These are phyloP conservation scores for Dicyrtomina minuta DNA, from an alignment of 2,888 invertebrate genomes.

Conservation along the genomic window DNA sequence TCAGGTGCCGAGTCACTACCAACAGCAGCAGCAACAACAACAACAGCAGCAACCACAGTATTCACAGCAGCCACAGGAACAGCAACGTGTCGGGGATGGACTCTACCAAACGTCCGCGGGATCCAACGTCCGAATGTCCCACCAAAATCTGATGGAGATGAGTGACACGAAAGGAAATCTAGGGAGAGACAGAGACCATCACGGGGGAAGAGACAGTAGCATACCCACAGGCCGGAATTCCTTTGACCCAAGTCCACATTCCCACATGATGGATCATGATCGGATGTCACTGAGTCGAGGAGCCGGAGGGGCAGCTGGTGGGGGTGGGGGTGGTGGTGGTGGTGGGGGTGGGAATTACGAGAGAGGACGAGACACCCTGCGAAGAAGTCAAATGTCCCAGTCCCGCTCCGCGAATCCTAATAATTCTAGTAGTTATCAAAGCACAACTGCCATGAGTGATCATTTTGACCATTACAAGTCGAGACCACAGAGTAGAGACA, in stretches of 20 bases:
- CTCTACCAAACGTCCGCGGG: background rate
- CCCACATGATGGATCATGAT: constrained; percentile 40
- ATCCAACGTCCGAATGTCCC: constrained; percentile 34
- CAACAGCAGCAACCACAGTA: constrained; percentile 21
- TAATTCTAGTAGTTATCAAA: constrained; percentile 18
- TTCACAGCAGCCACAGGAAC: constrained; percentile 14
- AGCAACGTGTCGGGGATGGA: no score
- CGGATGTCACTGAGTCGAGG: constrained; percentile 8
- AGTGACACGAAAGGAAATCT: constrained; percentile 11
- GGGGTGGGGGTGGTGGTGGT: constrained; percentile 26
- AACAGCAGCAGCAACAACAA: constrained; percentile 19
- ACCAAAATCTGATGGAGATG: constrained; percentile 46
- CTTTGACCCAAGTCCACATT: constrained; percentile 50
- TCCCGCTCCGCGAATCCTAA: constrained; percentile 37
- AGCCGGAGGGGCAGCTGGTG: constrained; percentile 30
- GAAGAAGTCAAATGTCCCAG: constrained; percentile 43
- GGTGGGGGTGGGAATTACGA: constrained; percentile 31
- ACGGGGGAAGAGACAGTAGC: constrained; percentile 35
- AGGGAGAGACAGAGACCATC: constrained; percentile 3
- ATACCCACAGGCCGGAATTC: constrained; percentile 43
- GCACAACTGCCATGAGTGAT: constrained; percentile 69
- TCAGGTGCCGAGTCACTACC: background rate
- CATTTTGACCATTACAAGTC: constrained; percentile 89
- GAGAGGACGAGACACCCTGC: constrained; percentile 49
- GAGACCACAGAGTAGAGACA: constrained; percentile 74